Evolutionary conservation across 2,797 vertebrate genomes (phyloP), one percentile per base, ranked within the genome.

Genomic region (Rhabdophis nuchalis): DNA sequence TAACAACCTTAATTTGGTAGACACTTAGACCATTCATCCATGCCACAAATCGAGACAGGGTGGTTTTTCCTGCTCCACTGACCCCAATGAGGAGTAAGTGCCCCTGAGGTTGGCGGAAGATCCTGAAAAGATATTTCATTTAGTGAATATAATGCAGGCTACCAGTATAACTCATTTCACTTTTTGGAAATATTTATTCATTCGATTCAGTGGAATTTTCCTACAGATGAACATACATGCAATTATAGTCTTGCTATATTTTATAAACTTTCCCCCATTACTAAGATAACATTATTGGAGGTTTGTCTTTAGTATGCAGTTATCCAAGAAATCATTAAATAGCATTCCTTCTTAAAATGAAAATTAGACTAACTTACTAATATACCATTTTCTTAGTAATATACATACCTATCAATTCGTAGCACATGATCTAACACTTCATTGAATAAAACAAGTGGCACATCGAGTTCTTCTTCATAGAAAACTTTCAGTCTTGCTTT

Each of bases 11-110:
- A 93, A 99, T 99, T 97, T 99, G 99, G 96, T 99, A 99, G 61
- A 99, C 99, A 13, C 99, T 99, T 85, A 99, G 97, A 61, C 99
- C 99, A 0, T 99, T 99, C 99, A 99, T 99, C 99, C 99, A 99
- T 94, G 99, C 99, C 85, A 99, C 99, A 4, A 99, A 99, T 93
- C 99, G 98, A 5, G 99, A 99, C 52, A 99, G 97, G 0, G 99
- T 99, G 0, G 99, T 99, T 95, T 99, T 99, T 87, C 99, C 99
- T 32, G 99, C 99, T 90, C 99, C 99, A 18, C 99, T 99, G 91
- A 99, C 99, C 91, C 99, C 99, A 68, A 99, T 99, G 93, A 99
- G 97, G 90, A 99, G 98, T 92, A 99, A 97, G 96, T 99, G 99
- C 46, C 99, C 99, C 96, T 99, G 99, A 29, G 99, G 99, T 93